These are phyloP conservation scores for Rhyzopertha dominica DNA, from an alignment of 1,140 invertebrate species.

Conservation along the genomic window DNA sequence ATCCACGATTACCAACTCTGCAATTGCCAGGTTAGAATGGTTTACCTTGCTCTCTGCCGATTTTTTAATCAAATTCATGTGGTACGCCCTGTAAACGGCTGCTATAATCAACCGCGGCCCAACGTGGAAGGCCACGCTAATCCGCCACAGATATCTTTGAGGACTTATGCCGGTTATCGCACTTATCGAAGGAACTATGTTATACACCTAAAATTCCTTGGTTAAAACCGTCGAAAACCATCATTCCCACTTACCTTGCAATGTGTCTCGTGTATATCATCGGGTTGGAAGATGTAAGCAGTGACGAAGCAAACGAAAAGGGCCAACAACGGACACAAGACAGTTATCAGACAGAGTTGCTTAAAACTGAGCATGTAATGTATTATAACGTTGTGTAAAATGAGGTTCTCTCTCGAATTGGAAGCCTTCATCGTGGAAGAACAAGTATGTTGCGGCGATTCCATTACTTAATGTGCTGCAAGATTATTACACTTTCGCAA, in stretches of 20 bases:
- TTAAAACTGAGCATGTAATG: slow-evolving; percentile 48
- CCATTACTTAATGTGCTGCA: too few relatives aligned
- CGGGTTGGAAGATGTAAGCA: slow-evolving; percentile 81
- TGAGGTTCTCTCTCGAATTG: slow-evolving; percentile 10
- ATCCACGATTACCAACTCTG: too few relatives aligned
- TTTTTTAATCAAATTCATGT: slow-evolving; percentile 60
- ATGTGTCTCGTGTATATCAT: slow-evolving; percentile 89
- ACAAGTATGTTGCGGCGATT: too few relatives aligned
- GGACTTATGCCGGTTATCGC: slow-evolving; percentile 87
- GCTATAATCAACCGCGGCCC: slow-evolving; percentile 81
- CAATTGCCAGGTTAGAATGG: too few relatives aligned
- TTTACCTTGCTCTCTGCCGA: slow-evolving; percentile 19
- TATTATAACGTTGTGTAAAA: slow-evolving; percentile 25
- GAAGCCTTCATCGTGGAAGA: slow-evolving; percentile 11
- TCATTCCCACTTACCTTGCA: slow-evolving; percentile 65
- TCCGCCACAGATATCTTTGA: slow-evolving; percentile 87
- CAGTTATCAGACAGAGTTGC: slow-evolving; percentile 72
- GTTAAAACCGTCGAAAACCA: slow-evolving; percentile 10
- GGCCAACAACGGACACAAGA: slow-evolving; percentile 73
- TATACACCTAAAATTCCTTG: slow-evolving; percentile 70
- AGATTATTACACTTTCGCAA: too few relatives aligned
- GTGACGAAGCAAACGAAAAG: slow-evolving; percentile 80
- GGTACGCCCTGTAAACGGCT: slow-evolving; percentile 77
- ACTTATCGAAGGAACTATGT: slow-evolving; percentile 87
- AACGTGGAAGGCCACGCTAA: slow-evolving; percentile 84